Base-by-base conservation (phyloP, 1,140 invertebrate genomes). In the Drosophila watanabei region DNA sequence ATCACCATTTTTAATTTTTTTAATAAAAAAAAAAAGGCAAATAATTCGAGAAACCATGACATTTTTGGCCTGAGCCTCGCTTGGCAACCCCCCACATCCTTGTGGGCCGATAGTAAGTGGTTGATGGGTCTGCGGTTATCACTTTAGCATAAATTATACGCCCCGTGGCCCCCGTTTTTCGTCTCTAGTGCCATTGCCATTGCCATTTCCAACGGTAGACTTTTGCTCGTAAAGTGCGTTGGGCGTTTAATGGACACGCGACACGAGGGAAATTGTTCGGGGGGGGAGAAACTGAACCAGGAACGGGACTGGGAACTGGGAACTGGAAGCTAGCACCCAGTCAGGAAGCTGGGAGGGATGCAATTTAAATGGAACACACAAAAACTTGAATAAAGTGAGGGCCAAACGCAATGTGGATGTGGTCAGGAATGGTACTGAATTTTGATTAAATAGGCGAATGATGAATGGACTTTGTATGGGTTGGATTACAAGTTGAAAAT, bases 141-240 rank as follows among this genome's bases (percentile, higher is more conserved):
- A 78, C 75, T 62, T 78, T 78, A 56, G 75, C 75, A 78, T 78
- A 78, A 78, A 78, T 78, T 78, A 78, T 73, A 71, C 52, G 43
- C 52, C 54, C 70, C 33, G 49, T 57, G 66, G 43, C 33, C 41
- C 24, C 41, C 30, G 20, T 58, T 35, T 24, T 24, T 24, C 1
- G 24, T 24, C 24, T n/a, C 30, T 48, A 10, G 13, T 52, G 13
- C 33, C 32, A 37, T 14, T 52, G 37, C 20, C 33, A 16, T 20
- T 41, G 33, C 45, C 45, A 39, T 56, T 49, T 16, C 54, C 51
- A 33, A 35, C 33, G 28, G 35, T 32, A 28, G 20, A 58, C 54
- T 75, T 58, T 30, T 63, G 24, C 52, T 77, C 72, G 70, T 75
- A 75, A 78, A 78, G 58, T 69, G 75, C 73, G 75, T 61, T 76